Conservation (phyloP, 1,140 invertebrate genomes). For the Heliothis virescens region DNA sequence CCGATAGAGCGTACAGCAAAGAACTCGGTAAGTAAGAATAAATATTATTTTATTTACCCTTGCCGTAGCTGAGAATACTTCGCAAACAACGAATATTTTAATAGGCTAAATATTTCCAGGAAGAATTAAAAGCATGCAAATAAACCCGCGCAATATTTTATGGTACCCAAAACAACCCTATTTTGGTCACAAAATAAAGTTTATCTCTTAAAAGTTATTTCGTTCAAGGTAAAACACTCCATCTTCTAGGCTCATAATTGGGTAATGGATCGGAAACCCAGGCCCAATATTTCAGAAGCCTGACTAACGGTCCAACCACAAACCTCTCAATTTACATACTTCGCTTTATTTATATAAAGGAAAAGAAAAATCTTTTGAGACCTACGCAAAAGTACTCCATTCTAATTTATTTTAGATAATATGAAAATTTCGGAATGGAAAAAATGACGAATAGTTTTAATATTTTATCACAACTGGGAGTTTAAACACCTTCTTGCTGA, state of each 20-base stretch:
- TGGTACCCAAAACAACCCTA: background rate
- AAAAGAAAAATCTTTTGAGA: background rate
- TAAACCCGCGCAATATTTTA: background rate
- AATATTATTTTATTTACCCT: conserved; percentile 10
- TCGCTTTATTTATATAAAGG: background rate
- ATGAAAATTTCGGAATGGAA: background rate
- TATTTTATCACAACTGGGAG: background rate
- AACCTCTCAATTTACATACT: background rate
- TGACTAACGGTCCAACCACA: background rate
- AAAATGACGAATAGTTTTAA: too few relatives aligned
- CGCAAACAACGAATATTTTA: background rate
- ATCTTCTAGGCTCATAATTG: conserved; percentile 15
- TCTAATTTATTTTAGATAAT: background rate
- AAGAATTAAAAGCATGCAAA: background rate
- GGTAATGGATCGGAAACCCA: conserved; percentile 15
- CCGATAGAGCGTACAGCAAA: conserved; percentile 1
- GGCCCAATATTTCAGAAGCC: conserved; percentile 4
- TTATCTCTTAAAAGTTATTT: conserved; percentile 1
- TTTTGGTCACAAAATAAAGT: background rate
- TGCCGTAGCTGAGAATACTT: conserved; percentile 11
- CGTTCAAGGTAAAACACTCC: background rate
- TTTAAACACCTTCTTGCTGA: background rate
- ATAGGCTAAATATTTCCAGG: background rate
- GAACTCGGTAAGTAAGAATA: conserved; percentile 14
- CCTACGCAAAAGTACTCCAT: too few relatives aligned